These are phyloP conservation scores for Sepiola atlantica DNA, from an alignment of 2,888 invertebrate genomes.

Conservation along the genomic window DNA sequence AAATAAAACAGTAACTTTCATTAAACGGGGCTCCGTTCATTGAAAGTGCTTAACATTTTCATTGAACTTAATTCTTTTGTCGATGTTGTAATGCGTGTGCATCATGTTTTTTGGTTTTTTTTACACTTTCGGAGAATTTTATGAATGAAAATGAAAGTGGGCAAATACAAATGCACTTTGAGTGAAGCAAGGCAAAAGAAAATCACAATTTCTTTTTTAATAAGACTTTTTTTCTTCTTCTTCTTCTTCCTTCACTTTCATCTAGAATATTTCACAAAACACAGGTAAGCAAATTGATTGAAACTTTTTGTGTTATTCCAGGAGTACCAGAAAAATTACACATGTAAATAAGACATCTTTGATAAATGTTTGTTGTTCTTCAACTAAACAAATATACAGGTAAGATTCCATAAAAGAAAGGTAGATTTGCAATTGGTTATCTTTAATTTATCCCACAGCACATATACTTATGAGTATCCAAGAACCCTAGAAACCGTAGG, in stretches of 20 bases:
- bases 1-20: not conserved
- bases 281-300: not conserved
- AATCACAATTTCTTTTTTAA: not conserved
- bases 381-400: slow-evolving; percentile 32
- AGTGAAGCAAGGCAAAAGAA: not conserved
- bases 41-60: not conserved
- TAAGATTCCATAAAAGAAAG: not conserved
- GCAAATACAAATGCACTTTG: not conserved
- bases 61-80: not conserved
- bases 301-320: not conserved
- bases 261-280: not conserved
- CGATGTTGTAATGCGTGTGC: not conserved
- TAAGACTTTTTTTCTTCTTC: not conserved
- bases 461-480: not conserved
- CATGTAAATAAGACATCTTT: not conserved
- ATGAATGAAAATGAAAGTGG: not conserved
- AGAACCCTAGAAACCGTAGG: not conserved
- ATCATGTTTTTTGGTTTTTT: not conserved
- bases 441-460: slow-evolving; percentile 24
- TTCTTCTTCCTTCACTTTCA: not conserved
- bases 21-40: not conserved
- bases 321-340: not conserved
- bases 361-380: not conserved
- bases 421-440: not conserved
- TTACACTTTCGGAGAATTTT: not conserved